Base-by-base conservation (phyloP, 2,113 vertebrate species). In the Pelusios castaneus region DNA sequence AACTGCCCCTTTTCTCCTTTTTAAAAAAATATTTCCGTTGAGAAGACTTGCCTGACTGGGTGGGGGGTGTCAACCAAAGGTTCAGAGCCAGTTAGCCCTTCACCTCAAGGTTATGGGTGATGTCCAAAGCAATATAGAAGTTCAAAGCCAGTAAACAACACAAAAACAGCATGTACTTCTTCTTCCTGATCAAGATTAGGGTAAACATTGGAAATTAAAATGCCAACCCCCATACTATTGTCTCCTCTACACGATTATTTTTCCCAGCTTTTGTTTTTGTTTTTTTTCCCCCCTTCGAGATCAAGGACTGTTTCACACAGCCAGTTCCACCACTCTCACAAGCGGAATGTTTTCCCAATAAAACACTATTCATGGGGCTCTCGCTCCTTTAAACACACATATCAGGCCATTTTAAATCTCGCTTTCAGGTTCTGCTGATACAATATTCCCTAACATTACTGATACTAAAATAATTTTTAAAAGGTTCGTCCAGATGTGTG, bases 101-200 rank as follows among this genome's bases (percentile, higher is more conserved):
- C 97, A 97, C 97, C 97, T 98, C 98, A 98, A 98, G 98, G 98
- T 98, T 98, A 98, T 97, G 98, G 98, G 98, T 96, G 95, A 98
- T 96, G 97, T 97, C 98, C 97, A 98, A 98, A 97, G 97, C 97
- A 98, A 98, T 96, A 97, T 95, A 98, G 98, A 98, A 99, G 98
- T 98, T 98, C 98, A 98, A 98, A 98, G 98, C 95, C 98, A 99
- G 95, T 95, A 97, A 98, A 98, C 97, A 97, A 98, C 95, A 92
- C 5, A 29, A 95, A 97, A 98, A 94, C 58, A 81, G 67, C 70
- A 93, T 91, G 96, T 89, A 95, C 96, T 93, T 97, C 97, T 93
- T 96, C 94, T 89, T 90, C 60, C 91, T 84, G 70, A 24, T 89
- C 85, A 92, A 47, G 73, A 89, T 94, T 80, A 75, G 80, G 54